These are phyloP conservation scores for Scarus forsteni DNA, from an alignment of 2,797 vertebrate species.

Conservation along the genomic window DNA sequence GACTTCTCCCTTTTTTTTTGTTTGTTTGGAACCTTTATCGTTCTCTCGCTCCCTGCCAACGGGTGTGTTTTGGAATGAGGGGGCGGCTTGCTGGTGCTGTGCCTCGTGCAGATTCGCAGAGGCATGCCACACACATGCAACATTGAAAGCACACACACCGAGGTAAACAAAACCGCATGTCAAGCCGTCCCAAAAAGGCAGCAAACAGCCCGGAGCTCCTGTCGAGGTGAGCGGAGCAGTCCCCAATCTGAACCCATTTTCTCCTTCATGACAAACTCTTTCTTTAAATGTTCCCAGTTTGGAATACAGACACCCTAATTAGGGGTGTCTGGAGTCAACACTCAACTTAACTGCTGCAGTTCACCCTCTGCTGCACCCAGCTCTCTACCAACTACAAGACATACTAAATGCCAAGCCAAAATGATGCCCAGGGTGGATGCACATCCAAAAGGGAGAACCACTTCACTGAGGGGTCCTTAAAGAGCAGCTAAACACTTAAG, in stretches of 20 bases:
- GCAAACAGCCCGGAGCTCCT: constrained; percentile 78
- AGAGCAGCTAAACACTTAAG: too few species aligned
- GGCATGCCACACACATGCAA: constrained; percentile 14
- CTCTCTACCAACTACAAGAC: constrained; percentile 39
- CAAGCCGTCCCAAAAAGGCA: constrained; percentile 68
- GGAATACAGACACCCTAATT: constrained; percentile 70
- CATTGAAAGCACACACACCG: constrained; percentile 11
- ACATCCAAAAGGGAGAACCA: constrained; percentile 41
- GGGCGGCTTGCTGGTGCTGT: constrained; percentile 71
- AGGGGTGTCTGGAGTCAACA: constrained; percentile 66
- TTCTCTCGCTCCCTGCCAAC: constrained; percentile 76
- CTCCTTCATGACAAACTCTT: constrained; percentile 63
- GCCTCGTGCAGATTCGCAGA: constrained; percentile 54
- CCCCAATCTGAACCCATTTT: constrained; percentile 65
- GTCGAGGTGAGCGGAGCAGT: constrained; percentile 65
- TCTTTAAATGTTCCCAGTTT: constrained; percentile 69
- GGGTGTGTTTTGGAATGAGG: constrained; percentile 73
- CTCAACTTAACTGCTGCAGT: constrained; percentile 55
- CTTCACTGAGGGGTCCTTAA: constrained; percentile 44
- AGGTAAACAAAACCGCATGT: constrained; percentile 69
- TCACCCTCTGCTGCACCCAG: constrained; percentile 51
- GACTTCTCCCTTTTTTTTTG: constrained; percentile 72
- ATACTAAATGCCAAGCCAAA: constrained; percentile 50
- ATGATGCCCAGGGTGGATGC: constrained; percentile 51
- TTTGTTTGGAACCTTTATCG: constrained; percentile 79